Conservation (phyloP, 2,888 invertebrate genomes). For the Fissipunctia ypsillon region DNA sequence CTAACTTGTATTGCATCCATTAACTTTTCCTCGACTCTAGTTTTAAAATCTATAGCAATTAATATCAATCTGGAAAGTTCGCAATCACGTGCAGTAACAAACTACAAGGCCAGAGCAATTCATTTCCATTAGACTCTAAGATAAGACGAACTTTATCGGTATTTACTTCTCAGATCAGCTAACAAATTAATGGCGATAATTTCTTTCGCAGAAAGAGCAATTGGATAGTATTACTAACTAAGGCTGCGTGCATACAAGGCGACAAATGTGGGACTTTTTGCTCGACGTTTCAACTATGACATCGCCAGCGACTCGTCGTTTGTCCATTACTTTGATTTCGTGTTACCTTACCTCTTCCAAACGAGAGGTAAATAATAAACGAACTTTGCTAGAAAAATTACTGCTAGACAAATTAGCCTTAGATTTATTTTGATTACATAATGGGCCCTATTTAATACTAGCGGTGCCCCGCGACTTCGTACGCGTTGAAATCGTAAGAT, state of each 20-base stretch:
- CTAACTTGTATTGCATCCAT: not conserved
- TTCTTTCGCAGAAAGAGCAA: slow-evolving; percentile 42
- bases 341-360: not conserved
- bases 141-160: slow-evolving; percentile 50
- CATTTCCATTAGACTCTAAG: slow-evolving; percentile 54
- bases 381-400: not conserved
- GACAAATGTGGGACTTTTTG: not conserved
- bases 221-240: slow-evolving; percentile 26
- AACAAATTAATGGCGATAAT: slow-evolving; percentile 55
- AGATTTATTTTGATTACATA: not conserved
- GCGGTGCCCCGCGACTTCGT: no score
- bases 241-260: not conserved
- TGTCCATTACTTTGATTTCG: not conserved
- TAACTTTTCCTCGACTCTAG: slow-evolving; percentile 26
- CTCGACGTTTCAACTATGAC: not conserved
- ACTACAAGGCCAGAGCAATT: slow-evolving; percentile 45
- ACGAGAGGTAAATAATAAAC: not conserved
- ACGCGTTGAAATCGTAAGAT: no score
- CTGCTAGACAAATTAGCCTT: not conserved
- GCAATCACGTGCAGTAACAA: slow-evolving; percentile 38
- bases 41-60: slow-evolving; percentile 51
- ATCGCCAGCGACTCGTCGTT: not conserved
- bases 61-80: slow-evolving; percentile 46
- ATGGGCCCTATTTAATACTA: not conserved
- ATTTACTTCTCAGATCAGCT: slow-evolving; percentile 33